Evolutionary conservation across 2,113 vertebrate species (phyloP).

Genomic region (Cavia aperea): DNA sequence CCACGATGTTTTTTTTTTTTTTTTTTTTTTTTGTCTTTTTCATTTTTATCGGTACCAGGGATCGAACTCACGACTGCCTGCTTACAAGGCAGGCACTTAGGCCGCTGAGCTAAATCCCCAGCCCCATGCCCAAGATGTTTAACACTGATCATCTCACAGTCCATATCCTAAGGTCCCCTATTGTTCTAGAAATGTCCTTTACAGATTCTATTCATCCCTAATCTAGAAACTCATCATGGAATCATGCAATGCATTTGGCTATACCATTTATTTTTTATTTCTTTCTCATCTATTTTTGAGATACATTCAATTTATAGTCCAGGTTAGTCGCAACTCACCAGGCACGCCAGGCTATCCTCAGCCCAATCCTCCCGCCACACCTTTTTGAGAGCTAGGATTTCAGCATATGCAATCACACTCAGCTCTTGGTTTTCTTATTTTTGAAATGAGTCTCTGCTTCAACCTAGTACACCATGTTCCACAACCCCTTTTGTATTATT

Average conservation of each 20-base stretch:
- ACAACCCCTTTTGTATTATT: background rate
- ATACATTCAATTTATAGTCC: background rate
- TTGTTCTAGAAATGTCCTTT: slow-evolving; percentile 1
- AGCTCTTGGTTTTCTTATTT: background rate
- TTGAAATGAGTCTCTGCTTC: background rate
- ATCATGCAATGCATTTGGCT: background rate
- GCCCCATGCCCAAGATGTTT: background rate
- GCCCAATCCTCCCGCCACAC: background rate
- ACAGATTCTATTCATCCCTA: background rate
- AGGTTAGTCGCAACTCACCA: background rate
- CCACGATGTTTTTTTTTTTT: background rate
- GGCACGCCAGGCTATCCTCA: background rate
- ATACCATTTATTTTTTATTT: background rate
- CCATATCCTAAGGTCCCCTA: background rate
- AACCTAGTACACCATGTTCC: background rate
- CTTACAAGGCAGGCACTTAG: too few relatives aligned
- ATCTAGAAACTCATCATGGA: background rate
- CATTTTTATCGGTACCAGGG: too few relatives aligned
- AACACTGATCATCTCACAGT: background rate
- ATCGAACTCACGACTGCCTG: too few relatives aligned
- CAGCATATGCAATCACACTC: background rate
- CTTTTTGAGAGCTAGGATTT: background rate
- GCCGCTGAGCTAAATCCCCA: too few relatives aligned
- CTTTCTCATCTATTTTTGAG: background rate
- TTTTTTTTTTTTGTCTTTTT: too few relatives aligned